Base-by-base conservation (phyloP, 2,113 vertebrate genomes). In the Vulpes ferrilata region DNA sequence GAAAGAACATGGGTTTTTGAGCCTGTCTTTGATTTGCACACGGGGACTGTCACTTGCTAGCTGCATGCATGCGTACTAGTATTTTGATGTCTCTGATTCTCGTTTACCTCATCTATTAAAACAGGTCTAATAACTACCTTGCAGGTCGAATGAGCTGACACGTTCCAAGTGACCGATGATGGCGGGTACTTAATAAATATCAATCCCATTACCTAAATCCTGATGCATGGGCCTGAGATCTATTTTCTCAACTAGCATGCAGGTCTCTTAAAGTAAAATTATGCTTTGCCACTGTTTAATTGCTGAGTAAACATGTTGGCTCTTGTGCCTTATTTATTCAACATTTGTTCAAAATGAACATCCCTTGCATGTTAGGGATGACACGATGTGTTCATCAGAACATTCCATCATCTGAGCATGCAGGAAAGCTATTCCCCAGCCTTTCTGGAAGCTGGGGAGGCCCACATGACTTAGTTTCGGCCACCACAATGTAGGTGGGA, bases 291-390 rank as follows among this genome's bases (percentile, higher is more conserved):
- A 38, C 88, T 91, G 55, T 85, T 96, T 95, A 93, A 97, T 92
- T 96, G 92, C 96, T 92, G 35, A 53, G 13, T 81, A 93, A 94
- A 97, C 76, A 90, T 59, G 65, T 69, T 76, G 81, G 84, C 92
- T 92, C 65, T 92, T 88, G 76, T 65, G n/a, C 57, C 55, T 96
- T 86, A 55, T 92, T 95, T 95, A 96, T 78, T 90, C 71, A 51
- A 84, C 65, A 94, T 93, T 97, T 98, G 94, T 64, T 95, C 81
- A 88, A 69, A 93, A 76, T 25, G 78, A 85, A 95, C 88, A 91
- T 86, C 82, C 55, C 55, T 20, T 25, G 88, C 13, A 11, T 88
- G 79, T 88, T 86, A 79, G 86, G 55, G 86, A 89, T 0, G 8
- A 89, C 32, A 6, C 0, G 0, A 81, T 19, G 65, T 32, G 30